These are phyloP conservation scores for Cichlasoma orientale DNA, from an alignment of 2,797 vertebrate genomes.

Conservation along the genomic window DNA sequence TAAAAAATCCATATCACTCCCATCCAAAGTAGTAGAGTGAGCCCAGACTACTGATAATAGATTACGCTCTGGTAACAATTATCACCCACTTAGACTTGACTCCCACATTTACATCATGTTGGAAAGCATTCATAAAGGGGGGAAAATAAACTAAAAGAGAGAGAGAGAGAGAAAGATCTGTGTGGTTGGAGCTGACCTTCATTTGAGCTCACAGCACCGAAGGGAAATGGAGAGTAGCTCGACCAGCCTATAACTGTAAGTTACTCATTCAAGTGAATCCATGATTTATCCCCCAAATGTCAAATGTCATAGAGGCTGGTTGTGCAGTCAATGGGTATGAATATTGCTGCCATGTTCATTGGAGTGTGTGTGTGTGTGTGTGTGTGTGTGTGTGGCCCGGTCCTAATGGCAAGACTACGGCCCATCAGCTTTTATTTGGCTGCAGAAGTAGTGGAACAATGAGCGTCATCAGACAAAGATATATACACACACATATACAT, in stretches of 20 bases:
- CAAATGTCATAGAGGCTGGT: slow-evolving; percentile 73
- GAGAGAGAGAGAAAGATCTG: slow-evolving; percentile 5
- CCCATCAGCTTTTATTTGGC: slow-evolving; percentile 75
- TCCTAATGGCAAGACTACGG: slow-evolving; percentile 67
- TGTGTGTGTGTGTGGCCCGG: slow-evolving; percentile 46
- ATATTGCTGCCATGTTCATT: slow-evolving; percentile 67
- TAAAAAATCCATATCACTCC: slow-evolving; percentile 51
- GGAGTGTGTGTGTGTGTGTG: slow-evolving; percentile 50
- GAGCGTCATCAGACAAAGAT: slow-evolving; percentile 50
- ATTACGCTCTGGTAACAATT: slow-evolving; percentile 75
- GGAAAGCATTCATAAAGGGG: slow-evolving; percentile 49
- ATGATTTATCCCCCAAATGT: slow-evolving; percentile 76
- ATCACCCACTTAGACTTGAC: slow-evolving; percentile 74
- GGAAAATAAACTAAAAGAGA: slow-evolving; percentile 31
- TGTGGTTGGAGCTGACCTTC: slow-evolving; percentile 65
- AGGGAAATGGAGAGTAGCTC: slow-evolving; percentile 59
- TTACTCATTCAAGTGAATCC: slow-evolving; percentile 73
- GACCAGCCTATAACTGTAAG: slow-evolving; percentile 67
- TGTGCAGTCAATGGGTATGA: slow-evolving; percentile 70
- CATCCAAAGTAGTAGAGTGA: slow-evolving; percentile 59
- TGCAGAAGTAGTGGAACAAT: slow-evolving; percentile 66
- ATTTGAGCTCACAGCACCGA: slow-evolving; percentile 58
- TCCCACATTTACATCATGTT: slow-evolving; percentile 69
- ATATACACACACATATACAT: slow-evolving; percentile 19
- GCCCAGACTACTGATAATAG: slow-evolving; percentile 76